Evolutionary conservation across 2,797 vertebrate genomes (phyloP), one percentile per base, ranked within the genome.

Genomic region (Aselliscus stoliczkanus): DNA sequence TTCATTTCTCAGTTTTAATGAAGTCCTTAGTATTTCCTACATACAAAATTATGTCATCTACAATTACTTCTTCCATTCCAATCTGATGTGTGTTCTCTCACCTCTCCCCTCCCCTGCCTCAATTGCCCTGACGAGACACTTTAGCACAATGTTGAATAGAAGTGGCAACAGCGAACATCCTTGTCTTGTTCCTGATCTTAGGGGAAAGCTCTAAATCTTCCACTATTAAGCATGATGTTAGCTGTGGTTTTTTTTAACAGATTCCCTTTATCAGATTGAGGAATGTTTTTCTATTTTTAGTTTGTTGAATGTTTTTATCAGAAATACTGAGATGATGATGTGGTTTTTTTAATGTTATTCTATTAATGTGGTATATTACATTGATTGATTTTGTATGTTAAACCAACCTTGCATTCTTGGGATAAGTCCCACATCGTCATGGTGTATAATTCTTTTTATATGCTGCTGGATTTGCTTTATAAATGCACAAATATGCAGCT

Each of bases 261-360:
- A 27, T 60, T 5, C 25, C 34, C 2, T 73, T 85, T 92, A 65
- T 82, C 37, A 84, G n/a, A 90, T 5, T 94, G 23, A 73, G 37
- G n/a, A 87, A 58, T 42, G 20, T 62, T 83, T 62, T 80, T 94
- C 42, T 80, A 29, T 75, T 93, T 34, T 76, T 76, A 81, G 39
- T 82, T 76, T 64, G 34, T 70, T 90, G 37, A 85, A 47, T 72
- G 2, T 21, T 84, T 95, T 95, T 65, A 88, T 72, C 47, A 96
- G 25, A 85, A 60, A 72, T 72, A 47, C 37, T 83, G 52, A 56
- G 21, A 88, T 54, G 9, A 79, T 69, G 13, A 70, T 31, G 10
- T 44, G 37, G 5, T 37, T 88, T 91, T 84, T 76, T 6, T 50
- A 52, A 76, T 27, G 72, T 96, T 79, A 21, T 65, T 54, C 39